Evolutionary conservation across 2,888 invertebrate species (phyloP), one percentile per base, ranked within the genome.

Genomic region (Apotomis capreana): DNA sequence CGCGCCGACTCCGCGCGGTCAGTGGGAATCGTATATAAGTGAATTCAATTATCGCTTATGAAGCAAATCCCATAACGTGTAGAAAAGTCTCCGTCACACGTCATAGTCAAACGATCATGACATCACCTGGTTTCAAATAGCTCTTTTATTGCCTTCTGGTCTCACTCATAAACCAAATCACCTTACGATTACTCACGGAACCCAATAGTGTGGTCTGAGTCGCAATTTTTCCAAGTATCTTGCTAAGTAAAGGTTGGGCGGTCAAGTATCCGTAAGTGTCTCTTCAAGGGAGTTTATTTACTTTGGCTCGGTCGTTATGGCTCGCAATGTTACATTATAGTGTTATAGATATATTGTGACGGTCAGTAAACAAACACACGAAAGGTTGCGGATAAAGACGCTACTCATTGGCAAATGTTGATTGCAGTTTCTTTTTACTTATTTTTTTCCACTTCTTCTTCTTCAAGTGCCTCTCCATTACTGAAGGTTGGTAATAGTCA

Each of bases 291-390:
- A 78, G 76, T 83, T 81, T 81, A 83, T 81, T 81, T 82, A 79
- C 77, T 75, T 76, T 75, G 78, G 79, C 79, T 78, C 77, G 79
- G 78, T 83, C 81, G 84, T 84, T 86, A 82, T 80, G 79, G 79
- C 78, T 77, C 74, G 78, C 72, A 78, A 76, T 77, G 78, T 80
- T 80, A 80, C 69, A 69, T 75, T 76, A 76, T 76, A 75, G 70
- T 70, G 72, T 69, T 74, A 70, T 75, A 67, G 67, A 68, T 71
- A 62, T 61, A 76, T 69, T 73, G 73, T 65, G 69, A 62, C 52
- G 69, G 67, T 58, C 69, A 74, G 64, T 67, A 68, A 68, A 71
- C 52, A 71, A 67, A 71, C 55, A 65, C 36, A 78, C 79, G 80
- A 78, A 75, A 72, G 67, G 62, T 78, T 75, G 72, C 76, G 78